These are phyloP conservation scores for Varanus komodoensis DNA, from an alignment of 2,113 vertebrate genomes.

Conservation along the genomic window DNA sequence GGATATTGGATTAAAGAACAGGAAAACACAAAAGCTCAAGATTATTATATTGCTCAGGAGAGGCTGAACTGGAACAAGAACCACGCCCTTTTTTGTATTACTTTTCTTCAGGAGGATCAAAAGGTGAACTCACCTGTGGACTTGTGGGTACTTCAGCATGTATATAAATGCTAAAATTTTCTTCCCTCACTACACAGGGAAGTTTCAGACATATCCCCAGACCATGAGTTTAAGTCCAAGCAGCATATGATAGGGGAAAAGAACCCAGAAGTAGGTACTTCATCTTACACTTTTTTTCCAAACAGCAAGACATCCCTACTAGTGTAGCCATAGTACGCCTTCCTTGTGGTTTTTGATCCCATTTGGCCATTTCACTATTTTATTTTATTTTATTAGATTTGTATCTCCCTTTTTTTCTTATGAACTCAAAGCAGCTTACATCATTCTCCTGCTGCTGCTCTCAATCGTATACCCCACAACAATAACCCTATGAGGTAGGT, in stretches of 20 bases:
- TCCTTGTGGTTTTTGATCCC: neutral
- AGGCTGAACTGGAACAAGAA: neutral
- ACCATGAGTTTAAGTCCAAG: neutral
- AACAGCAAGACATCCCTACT: neutral
- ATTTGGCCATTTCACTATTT: too few relatives aligned
- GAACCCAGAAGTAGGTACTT: neutral
- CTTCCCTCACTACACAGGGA: neutral
- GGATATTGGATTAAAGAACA: neutral
- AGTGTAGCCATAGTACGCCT: neutral
- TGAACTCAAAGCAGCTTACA: too few relatives aligned
- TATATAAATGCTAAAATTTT: neutral
- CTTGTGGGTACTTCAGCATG: neutral
- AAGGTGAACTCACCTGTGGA: neutral
- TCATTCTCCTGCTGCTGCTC: too few relatives aligned
- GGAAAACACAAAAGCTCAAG: neutral
- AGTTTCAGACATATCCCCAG: neutral
- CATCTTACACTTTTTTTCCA: neutral
- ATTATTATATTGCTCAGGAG: neutral
- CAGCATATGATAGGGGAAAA: neutral
- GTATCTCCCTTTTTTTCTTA: too few relatives aligned
- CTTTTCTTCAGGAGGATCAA: neutral
- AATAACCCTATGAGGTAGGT: too few relatives aligned
- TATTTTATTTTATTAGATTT: too few relatives aligned
- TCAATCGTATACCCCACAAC: too few relatives aligned
- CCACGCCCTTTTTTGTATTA: neutral